phyloP scores from a whole-genome alignment of 2,888 invertebrate genomes.

The Rosalia funebris region DNA sequence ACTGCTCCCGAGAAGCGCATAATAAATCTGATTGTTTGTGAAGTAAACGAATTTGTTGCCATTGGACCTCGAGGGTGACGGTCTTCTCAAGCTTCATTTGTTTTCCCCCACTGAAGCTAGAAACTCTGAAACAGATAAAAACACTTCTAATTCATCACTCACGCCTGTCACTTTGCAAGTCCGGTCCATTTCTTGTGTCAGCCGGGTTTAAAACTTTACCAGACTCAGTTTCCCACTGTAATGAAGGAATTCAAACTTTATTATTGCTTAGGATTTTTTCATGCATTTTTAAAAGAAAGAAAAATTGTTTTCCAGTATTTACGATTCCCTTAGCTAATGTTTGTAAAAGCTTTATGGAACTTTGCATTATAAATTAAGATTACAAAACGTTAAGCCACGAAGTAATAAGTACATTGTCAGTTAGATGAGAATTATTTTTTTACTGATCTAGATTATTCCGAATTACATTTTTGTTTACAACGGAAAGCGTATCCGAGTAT shows the following conservation, averaged over 20 bases:
- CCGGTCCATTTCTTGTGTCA: constrained; percentile 50
- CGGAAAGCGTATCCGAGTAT: too few relatives aligned
- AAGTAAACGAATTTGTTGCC: constrained; percentile 24
- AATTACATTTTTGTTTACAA: too few relatives aligned
- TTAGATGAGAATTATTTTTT: too few relatives aligned
- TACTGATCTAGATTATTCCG: too few relatives aligned
- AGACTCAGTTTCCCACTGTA: constrained; percentile 28
- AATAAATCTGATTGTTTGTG: constrained; percentile 31
- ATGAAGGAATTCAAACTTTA: constrained; percentile 42
- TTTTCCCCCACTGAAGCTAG: constrained; percentile 22
- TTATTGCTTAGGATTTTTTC: constrained; percentile 30
- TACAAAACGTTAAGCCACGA: too few relatives aligned
- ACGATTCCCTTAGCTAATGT: background rate
- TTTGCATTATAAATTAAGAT: too few relatives aligned
- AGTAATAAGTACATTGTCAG: too few relatives aligned
- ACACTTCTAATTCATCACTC: constrained; percentile 54
- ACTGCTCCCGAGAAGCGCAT: constrained; percentile 18
- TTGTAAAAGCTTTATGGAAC: too few relatives aligned
- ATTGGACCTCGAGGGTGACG: constrained; percentile 18
- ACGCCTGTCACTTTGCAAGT: constrained; percentile 47
- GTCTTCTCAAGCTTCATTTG: constrained; percentile 25
- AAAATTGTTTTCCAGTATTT: background rate
- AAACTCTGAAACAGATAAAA: constrained; percentile 48
- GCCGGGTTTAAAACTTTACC: constrained; percentile 39
- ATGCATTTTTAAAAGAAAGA: constrained; percentile 5